Conservation (phyloP, 2,113 vertebrate species). For the Strigops habroptila region DNA sequence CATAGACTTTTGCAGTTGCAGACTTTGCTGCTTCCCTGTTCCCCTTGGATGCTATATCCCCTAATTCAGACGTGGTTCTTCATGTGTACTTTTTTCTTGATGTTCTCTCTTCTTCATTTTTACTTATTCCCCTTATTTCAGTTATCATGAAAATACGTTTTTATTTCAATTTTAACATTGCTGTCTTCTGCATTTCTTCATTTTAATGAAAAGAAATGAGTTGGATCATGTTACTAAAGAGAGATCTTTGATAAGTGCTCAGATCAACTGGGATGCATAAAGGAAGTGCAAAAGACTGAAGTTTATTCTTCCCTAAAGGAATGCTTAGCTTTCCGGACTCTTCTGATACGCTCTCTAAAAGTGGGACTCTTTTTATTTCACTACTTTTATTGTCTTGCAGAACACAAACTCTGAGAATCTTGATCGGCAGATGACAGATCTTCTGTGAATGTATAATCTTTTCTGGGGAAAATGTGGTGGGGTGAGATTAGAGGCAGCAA, state of each 20-base stretch:
- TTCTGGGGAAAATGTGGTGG: neutral
- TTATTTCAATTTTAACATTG: neutral
- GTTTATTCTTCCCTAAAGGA: slow-evolving; percentile 49
- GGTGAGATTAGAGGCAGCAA: neutral
- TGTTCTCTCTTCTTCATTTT: neutral
- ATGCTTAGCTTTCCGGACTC: neutral
- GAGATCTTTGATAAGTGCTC: slow-evolving; percentile 44
- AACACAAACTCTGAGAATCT: neutral
- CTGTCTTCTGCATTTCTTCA: neutral
- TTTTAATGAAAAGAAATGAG: neutral
- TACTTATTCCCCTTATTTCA: neutral
- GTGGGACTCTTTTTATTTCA: neutral
- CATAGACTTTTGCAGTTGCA: neutral
- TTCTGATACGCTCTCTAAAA: slow-evolving; percentile 3
- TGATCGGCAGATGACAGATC: neutral
- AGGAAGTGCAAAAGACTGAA: slow-evolving; percentile 44
- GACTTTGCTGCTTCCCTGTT: neutral
- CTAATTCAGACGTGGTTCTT: neutral
- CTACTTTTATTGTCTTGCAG: neutral
- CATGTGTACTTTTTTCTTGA: neutral
- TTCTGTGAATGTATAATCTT: neutral
- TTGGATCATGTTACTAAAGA: slow-evolving; percentile 35
- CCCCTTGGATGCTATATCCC: neutral
- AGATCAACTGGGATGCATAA: neutral
- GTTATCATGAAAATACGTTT: neutral